Evolutionary conservation across 2,888 invertebrate genomes (phyloP), one percentile per base, ranked within the genome.

Genomic region (Andrena minutula): DNA sequence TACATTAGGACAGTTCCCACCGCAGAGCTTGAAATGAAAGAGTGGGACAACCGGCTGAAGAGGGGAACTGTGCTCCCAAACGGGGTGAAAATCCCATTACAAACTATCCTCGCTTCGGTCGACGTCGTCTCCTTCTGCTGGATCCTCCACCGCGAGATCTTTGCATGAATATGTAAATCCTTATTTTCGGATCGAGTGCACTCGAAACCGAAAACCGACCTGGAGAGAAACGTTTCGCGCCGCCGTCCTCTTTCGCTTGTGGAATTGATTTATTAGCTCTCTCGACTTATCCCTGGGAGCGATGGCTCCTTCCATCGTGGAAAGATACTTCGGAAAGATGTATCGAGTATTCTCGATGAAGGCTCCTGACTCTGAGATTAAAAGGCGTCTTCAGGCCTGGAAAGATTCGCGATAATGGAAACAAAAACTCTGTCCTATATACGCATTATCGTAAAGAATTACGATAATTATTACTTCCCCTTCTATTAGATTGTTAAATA

Each of bases 151-250:
- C 88, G 83, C 72, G 89, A 90, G 90, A 90, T 92, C 91, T 92
- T 91, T 88, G 91, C 93, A 93, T 93, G 93, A 93, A 93, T 93
- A 93, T 93, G 93, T 93, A 93, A 93, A 93, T 93, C 93, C 93
- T 93, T 93, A 93, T 93, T 93, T 93, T 93, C 93, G 87, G 91
- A 93, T 93, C 92, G 92, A 93, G 92, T 92, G 92, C 93, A 92
- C 93, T 92, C 91, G 92, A 93, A 93, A 92, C 93, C 92, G 92
- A 93, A 93, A 92, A 92, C 91, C 91, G 92, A 92, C 91, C 90
- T 90, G 87, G 86, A 90, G 88, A 88, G 87, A 80, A 86, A 80
- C 79, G 85, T 76, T 82, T 80, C 84, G 66, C 77, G 63, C 79
- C 83, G 65, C 28, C 78, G 85, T 84, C 83, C 86, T 74, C 88